Evolutionary conservation across 1,140 invertebrate species (phyloP).

Genomic region (Drosophila virilis): DNA sequence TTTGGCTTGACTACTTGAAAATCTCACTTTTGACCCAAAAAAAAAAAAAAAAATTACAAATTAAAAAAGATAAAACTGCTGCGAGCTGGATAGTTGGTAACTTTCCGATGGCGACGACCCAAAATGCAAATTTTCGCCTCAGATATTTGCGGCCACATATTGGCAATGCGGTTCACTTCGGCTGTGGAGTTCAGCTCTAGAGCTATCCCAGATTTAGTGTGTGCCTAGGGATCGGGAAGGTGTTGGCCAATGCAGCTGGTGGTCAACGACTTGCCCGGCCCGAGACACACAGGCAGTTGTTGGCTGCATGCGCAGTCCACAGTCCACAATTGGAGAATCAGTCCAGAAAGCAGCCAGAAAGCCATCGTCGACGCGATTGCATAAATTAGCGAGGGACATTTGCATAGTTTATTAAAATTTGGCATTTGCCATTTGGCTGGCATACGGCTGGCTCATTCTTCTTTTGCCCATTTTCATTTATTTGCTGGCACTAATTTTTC

Average conservation of each 20-base stretch:
- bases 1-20: conserved; percentile 44
- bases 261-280: conserved; percentile 19
- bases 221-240: not conserved
- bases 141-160: conserved; percentile 18
- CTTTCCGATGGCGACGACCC: conserved; percentile 51
- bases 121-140: conserved; percentile 69
- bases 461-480: conserved; percentile 38
- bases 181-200: not conserved
- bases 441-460: conserved; percentile 28
- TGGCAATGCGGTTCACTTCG: conserved; percentile 5
- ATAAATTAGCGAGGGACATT: conserved; percentile 62
- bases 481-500: conserved; percentile 38
- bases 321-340: conserved; percentile 17
- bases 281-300: not conserved
- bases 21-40: conserved; percentile 79
- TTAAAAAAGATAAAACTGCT: not conserved
- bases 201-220: not conserved
- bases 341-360: not conserved
- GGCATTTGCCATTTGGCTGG: conserved; percentile 29
- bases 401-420: conserved; percentile 76
- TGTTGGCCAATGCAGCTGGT: conserved; percentile 3
- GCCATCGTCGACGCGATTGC: conserved; percentile 10
- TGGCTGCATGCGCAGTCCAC: not conserved
- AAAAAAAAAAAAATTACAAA: not conserved
- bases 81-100: conserved; percentile 25